Conservation (phyloP, 2,113 vertebrate species). For the Dendropsophus ebraccatus region DNA sequence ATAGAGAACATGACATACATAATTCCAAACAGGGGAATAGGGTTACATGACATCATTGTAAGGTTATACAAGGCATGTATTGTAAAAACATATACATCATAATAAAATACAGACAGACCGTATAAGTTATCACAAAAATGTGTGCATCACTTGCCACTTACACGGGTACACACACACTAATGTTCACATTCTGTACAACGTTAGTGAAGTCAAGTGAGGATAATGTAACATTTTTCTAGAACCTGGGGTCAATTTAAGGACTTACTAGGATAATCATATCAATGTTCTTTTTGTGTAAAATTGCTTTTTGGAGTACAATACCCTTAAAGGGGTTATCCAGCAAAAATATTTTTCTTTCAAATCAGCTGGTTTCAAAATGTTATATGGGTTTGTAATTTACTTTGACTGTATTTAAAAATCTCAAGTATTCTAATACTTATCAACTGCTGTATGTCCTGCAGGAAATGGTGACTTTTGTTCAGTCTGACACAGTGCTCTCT, state of each 20-base stretch:
- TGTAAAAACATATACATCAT: too few relatives aligned
- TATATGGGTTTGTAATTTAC: too few relatives aligned
- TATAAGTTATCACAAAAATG: neutral
- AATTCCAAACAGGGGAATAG: neutral
- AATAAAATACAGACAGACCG: neutral
- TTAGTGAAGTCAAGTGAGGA: neutral
- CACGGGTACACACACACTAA: neutral
- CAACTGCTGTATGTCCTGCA: too few relatives aligned
- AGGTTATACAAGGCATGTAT: neutral
- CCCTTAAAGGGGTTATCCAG: too few relatives aligned
- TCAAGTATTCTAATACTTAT: too few relatives aligned
- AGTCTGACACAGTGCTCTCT: too few relatives aligned
- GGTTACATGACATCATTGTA: too few relatives aligned
- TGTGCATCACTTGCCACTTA: neutral
- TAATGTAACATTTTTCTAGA: neutral
- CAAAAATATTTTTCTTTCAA: too few relatives aligned
- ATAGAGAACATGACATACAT: neutral
- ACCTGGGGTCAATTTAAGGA: neutral
- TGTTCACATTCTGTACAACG: neutral
- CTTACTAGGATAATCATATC: neutral
- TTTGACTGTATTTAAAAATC: too few relatives aligned
- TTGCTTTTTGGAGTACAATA: neutral
- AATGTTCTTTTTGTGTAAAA: neutral
- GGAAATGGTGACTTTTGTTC: too few relatives aligned
- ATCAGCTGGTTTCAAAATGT: too few relatives aligned